A percentile compares a stretch with the other conserved stretches of the same genome.
These are phyloP conservation scores for Struthio camelus DNA, from an alignment of 2,113 vertebrate species.

Conservation along the genomic window DNA sequence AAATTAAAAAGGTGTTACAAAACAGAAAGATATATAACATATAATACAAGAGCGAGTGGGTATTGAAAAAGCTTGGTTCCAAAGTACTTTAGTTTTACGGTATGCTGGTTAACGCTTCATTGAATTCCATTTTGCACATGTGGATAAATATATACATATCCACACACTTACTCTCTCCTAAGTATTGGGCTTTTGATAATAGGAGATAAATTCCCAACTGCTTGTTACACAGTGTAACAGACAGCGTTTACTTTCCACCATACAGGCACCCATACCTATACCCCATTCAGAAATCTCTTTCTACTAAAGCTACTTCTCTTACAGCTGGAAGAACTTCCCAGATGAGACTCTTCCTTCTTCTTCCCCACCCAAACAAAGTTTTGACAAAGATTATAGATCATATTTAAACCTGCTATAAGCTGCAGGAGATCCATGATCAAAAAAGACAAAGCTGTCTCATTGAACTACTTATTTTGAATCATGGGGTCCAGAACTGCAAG, in stretches of 20 bases:
- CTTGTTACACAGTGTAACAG: background rate
- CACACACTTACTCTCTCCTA: background rate
- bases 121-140: background rate
- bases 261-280: background rate
- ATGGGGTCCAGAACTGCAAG: background rate
- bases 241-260: background rate
- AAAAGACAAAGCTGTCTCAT: rapidly evolving
- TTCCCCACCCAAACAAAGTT: background rate
- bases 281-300: background rate
- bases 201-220: background rate
- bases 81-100: background rate
- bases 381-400: background rate
- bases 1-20: constrained; percentile 19
- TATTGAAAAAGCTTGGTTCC: background rate
- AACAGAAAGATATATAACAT: constrained; percentile 32
- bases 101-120: background rate
- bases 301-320: background rate
- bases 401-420: constrained; percentile 2
- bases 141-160: background rate
- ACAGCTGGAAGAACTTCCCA: background rate
- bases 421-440: background rate
- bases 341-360: background rate
- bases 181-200: background rate
- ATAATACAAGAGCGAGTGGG: constrained; percentile 1
- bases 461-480: background rate